A percentile compares a stretch with the other conserved stretches of the same genome.
Evolutionary conservation across 2,797 vertebrate genomes (phyloP).

Genomic region (Pangasius macronema): DNA sequence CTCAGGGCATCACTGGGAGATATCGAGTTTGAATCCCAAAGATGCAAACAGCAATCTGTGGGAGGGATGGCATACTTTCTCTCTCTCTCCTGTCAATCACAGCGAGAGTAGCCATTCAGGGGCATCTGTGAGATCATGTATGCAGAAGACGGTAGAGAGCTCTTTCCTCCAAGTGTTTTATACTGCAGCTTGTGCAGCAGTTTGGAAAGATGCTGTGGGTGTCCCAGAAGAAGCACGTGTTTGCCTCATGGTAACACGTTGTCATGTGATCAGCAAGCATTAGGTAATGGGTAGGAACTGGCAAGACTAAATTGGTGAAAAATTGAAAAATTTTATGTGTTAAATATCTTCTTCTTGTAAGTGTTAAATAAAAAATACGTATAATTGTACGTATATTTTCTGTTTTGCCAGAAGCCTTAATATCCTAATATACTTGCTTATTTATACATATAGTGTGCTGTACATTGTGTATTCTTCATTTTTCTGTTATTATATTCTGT

Average conservation of each 20-base stretch:
- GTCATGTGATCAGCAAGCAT: background rate
- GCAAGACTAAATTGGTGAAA: background rate
- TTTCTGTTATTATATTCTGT: background rate
- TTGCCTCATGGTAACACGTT: background rate
- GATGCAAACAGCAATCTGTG: background rate
- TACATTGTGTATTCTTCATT: background rate
- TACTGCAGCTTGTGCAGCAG: background rate
- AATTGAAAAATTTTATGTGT: too few relatives aligned
- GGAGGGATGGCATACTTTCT: background rate
- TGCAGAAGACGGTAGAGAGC: background rate
- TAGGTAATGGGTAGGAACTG: background rate
- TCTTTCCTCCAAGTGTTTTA: background rate
- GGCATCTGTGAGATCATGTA: background rate
- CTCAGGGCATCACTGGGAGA: background rate
- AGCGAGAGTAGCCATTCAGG: background rate
- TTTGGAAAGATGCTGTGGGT: background rate
- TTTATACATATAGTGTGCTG: background rate
- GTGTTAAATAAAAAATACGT: background rate
- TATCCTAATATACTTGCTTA: too few relatives aligned
- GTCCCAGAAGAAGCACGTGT: background rate
- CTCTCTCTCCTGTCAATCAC: background rate
- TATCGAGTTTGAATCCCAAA: background rate
- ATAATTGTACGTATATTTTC: background rate
- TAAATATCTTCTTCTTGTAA: background rate
- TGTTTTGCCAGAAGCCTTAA: background rate